Conservation (phyloP, 2,113 vertebrate species). For the Calcarius ornatus region DNA sequence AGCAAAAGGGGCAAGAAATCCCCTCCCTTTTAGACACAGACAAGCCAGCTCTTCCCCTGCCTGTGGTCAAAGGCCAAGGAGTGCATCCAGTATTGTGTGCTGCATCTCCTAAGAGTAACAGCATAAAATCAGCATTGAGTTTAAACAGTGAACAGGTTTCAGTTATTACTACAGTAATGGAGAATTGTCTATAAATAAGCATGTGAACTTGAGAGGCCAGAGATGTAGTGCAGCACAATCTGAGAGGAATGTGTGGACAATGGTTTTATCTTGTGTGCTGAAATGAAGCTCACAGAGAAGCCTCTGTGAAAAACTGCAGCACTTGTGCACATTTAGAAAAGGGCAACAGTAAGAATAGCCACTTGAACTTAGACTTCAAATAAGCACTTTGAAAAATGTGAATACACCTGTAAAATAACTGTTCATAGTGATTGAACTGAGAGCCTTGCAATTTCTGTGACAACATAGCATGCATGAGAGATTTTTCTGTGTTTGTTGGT, state of each 20-base stretch:
- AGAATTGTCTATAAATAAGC: neutral
- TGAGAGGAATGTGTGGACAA: neutral
- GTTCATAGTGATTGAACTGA: neutral
- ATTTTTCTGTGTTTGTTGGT: neutral
- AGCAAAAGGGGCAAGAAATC: neutral
- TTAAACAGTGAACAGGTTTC: neutral
- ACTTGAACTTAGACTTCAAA: neutral
- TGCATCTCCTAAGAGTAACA: neutral
- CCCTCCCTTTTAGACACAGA: neutral
- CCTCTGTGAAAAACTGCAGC: neutral
- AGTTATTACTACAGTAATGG: neutral
- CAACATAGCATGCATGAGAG: neutral
- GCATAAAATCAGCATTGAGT: neutral
- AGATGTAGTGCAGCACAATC: neutral
- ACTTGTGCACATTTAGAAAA: neutral
- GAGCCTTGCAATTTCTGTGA: neutral
- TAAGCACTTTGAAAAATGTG: neutral
- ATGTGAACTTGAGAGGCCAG: neutral
- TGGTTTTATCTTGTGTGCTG: neutral
- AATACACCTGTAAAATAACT: neutral
- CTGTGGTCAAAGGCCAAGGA: neutral
- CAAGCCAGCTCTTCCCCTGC: neutral
- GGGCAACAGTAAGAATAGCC: neutral
- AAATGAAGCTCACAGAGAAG: neutral
- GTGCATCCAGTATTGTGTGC: neutral